Base-by-base conservation (phyloP, 2,888 invertebrate genomes). In the Mimumesa dahlbomi region DNA sequence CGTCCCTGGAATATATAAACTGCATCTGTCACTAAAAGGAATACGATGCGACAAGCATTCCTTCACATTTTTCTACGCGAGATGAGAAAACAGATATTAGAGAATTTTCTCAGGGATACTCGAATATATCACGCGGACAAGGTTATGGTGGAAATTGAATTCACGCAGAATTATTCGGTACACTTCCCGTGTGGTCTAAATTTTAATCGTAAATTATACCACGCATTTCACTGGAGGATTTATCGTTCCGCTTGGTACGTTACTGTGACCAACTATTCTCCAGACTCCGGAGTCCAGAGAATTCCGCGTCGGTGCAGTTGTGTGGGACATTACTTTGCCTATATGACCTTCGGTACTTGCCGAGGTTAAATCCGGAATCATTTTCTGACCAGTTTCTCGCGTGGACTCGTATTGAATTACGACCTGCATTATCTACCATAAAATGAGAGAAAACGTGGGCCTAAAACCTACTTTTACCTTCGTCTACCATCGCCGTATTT, bases 201-300 rank as follows among this genome's bases (percentile, higher is more conserved):
- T 50, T 66, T 59, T 53, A 38, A 40, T 45, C 45, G 42, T 73
- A 54, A 62, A 70, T 77, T 66, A 70, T 46, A 46, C 31, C 18
- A 31, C 40, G 50, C n/a, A 13, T 31, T 54, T 66, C 19, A 48
- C 48, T 43, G 42, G 7, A 42, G 52, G 63, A 77, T 65, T 74
- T 76, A 79, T 72, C 46, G 59, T 52, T 56, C 56, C 67, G 58
- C 71, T 59, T 42, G 43, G 53, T 29, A 25, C 57, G 36, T 18
- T 19, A 25, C 53, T 18, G 49, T 11, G 70, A 34, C 34, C 62
- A 53, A 58, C 67, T 79, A 62, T 74, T n/a, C n/a, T n/a, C n/a
- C n/a, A n/a, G n/a, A n/a, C n/a, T n/a, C n/a, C n/a, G n/a, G n/a
- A n/a, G 66, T 54, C 58, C 42, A 18, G 48, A 46, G 75, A 78